phyloP scores from a whole-genome alignment of 2,797 vertebrate species.

The Psittacula echo region DNA sequence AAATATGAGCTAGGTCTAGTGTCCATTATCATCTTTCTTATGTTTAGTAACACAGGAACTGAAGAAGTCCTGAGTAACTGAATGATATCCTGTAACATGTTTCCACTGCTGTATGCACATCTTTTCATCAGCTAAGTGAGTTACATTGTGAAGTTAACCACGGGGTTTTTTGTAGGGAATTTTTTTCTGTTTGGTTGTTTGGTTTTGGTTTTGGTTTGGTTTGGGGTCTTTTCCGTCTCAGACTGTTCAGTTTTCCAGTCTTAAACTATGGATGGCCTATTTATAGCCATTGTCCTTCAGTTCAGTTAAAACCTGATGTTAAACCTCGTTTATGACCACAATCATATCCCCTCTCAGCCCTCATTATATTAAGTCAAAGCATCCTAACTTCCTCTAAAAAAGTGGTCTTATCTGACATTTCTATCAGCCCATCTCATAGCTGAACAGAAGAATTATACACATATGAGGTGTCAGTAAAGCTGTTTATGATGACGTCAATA shows the following conservation, averaged over 20 bases:
- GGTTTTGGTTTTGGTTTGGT: background rate
- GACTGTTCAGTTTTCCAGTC: background rate
- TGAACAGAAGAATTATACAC: background rate
- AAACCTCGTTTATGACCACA: background rate
- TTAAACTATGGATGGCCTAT: background rate
- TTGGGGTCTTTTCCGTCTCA: fast-evolving
- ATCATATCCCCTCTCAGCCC: background rate
- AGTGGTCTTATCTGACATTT: background rate
- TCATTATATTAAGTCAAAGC: background rate
- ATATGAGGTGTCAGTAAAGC: background rate
- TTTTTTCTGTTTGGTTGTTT: too few species aligned
- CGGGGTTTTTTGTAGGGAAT: background rate
- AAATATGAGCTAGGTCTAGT: background rate
- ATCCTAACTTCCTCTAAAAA: background rate
- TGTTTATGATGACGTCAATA: background rate
- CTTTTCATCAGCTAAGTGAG: background rate
- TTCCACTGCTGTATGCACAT: background rate
- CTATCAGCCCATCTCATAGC: background rate
- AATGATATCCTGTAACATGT: background rate
- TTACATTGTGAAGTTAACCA: background rate
- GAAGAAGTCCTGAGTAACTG: background rate
- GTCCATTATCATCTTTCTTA: background rate
- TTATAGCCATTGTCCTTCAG: background rate
- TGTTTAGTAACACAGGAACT: background rate
- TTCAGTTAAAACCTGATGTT: background rate